phyloP scores from a whole-genome alignment of 2,113 vertebrate genomes.

The Ageneiosus marmoratus region DNA sequence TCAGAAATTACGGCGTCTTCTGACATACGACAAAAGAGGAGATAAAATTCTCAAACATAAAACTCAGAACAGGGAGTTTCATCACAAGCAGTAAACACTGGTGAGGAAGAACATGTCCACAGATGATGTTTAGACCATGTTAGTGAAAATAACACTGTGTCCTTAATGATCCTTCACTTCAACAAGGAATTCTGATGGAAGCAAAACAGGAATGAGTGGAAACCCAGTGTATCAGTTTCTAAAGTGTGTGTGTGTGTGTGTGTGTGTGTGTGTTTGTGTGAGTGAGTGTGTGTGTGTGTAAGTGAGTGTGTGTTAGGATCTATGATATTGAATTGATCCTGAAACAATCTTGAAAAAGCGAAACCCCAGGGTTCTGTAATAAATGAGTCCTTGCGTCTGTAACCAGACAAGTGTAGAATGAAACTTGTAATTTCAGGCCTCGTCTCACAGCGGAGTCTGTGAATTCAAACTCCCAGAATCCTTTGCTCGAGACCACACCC shows the following conservation, averaged over 20 bases:
- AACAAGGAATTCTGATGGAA: no score
- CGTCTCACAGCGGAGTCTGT: not conserved
- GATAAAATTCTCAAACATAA: no score
- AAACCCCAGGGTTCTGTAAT: not conserved
- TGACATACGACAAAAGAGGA: no score
- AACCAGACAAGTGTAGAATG: not conserved
- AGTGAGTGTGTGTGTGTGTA: not conserved
- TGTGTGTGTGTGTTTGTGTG: not conserved
- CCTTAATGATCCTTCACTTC: no score
- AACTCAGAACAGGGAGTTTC: no score
- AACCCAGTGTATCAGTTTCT: no score
- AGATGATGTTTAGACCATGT: no score
- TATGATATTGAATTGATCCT: not conserved
- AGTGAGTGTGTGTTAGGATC: not conserved
- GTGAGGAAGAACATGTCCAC: no score
- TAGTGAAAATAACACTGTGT: no score
- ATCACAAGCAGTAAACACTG: no score
- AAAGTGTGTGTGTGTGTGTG: constrained; percentile 26
- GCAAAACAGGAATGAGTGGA: no score
- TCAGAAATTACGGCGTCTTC: no score
- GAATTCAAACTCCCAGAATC: not conserved
- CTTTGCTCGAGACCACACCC: not conserved
- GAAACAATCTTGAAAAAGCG: not conserved
- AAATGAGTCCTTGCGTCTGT: not conserved
- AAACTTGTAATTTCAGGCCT: not conserved